These are phyloP conservation scores for Okapia johnstoni DNA, from an alignment of 2,113 vertebrate species.

Conservation along the genomic window DNA sequence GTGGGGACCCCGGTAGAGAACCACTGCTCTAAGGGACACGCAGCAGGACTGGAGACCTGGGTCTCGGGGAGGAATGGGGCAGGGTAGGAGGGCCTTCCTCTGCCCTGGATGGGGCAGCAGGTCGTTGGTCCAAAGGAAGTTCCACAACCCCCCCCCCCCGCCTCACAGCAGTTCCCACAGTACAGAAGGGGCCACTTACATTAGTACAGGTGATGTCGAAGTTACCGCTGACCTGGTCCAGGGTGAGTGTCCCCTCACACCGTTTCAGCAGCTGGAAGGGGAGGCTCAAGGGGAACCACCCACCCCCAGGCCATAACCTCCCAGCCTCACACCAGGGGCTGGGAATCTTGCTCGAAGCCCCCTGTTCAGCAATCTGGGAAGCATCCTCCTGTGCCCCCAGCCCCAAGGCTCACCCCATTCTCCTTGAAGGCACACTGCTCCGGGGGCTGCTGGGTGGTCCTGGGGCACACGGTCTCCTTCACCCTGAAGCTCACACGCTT, in stretches of 20 bases:
- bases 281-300: not conserved
- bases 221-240: not conserved
- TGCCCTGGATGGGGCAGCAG: not conserved
- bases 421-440: not conserved
- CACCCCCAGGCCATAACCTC: not conserved
- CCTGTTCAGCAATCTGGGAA: not conserved
- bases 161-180: not conserved
- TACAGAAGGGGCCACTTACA: not conserved
- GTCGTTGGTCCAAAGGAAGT: not conserved
- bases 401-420: not conserved
- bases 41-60: not conserved
- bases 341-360: not conserved
- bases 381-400: too few species aligned
- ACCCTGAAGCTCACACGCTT: conserved; percentile 34
- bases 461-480: conserved; percentile 60
- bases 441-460: rapidly evolving
- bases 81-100: not conserved
- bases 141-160: not conserved
- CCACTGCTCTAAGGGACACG: not conserved
- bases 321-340: not conserved
- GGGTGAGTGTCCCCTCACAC: not conserved
- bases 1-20: not conserved
- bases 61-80: not conserved
- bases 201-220: not conserved
- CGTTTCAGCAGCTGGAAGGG: not conserved